phyloP scores from a whole-genome alignment of 64 coral and sea anemone genomes.

The Dendronephthya gigantea region DNA sequence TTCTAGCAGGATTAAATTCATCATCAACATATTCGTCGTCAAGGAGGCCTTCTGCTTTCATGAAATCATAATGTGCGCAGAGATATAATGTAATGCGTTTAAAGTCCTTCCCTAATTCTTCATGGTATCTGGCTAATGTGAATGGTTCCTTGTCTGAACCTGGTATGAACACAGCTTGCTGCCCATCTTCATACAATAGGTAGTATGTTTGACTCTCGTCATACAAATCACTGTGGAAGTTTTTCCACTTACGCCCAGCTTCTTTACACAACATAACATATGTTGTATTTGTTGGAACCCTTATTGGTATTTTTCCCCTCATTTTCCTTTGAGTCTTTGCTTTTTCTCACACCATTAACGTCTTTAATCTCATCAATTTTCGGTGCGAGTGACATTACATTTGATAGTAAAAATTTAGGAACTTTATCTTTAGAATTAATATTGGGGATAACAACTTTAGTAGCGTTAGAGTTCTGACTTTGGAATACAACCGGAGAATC shows the following conservation, averaged over 20 bases:
- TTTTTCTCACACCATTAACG: constrained; percentile 7
- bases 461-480: too few species aligned
- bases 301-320: constrained; percentile 29
- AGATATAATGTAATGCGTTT: neutral
- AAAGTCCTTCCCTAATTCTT: neutral
- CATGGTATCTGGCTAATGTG: neutral
- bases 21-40: neutral
- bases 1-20: neutral
- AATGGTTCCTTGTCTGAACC: constrained; percentile 19
- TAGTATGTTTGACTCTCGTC: constrained; percentile 16
- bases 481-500: too few species aligned
- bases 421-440: too few species aligned
- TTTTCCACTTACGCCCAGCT: constrained; percentile 45
- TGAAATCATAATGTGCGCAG: neutral
- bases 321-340: constrained; percentile 25
- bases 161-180: constrained; percentile 35
- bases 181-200: constrained; percentile 36
- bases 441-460: too few species aligned
- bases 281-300: constrained; percentile 8
- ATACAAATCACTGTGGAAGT: constrained; percentile 44
- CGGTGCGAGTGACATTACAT: neutral
- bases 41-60: neutral
- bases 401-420: neutral
- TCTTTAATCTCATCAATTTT: neutral
- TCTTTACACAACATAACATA: neutral